A percentile compares a stretch with the other conserved stretches of the same genome.
Conservation (phyloP, 2,113 vertebrate genomes). For the Bolborhynchus lineola region DNA sequence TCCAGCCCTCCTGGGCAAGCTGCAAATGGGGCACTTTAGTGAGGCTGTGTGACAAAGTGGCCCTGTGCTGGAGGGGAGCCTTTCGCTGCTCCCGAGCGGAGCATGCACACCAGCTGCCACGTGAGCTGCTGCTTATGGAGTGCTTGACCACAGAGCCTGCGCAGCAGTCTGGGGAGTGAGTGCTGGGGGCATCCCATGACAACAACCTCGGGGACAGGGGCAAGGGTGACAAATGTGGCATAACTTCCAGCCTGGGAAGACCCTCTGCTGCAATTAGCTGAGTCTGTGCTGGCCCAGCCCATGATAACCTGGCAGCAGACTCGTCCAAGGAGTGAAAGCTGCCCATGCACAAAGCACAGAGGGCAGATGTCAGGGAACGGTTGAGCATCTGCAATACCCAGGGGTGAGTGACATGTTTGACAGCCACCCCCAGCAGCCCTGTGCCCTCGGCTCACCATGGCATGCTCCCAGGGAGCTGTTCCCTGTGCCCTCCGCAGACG, state of each 20-base stretch:
- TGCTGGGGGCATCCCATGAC: background rate
- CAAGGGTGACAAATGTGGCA: background rate
- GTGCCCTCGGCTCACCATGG: background rate
- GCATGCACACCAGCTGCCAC: background rate
- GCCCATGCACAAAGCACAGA: background rate
- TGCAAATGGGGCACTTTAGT: constrained; percentile 50
- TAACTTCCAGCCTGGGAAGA: background rate
- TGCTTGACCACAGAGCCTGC: background rate
- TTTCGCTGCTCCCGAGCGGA: rapidly evolving
- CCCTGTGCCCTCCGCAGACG: background rate
- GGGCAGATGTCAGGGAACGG: background rate
- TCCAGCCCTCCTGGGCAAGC: constrained; percentile 87
- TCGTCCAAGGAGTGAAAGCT: background rate
- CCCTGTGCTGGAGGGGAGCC: background rate
- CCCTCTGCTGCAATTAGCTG: background rate
- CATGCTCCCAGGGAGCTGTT: rapidly evolving
- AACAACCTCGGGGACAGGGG: background rate
- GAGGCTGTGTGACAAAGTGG: background rate
- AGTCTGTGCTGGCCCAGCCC: background rate
- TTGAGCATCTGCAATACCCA: background rate
- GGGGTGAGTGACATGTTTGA: background rate
- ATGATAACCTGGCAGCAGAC: background rate
- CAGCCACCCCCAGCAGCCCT: background rate
- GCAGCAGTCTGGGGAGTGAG: background rate
- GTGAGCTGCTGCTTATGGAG: rapidly evolving